Conservation (phyloP, 2,797 vertebrate genomes). For the Parambassis ranga region DNA sequence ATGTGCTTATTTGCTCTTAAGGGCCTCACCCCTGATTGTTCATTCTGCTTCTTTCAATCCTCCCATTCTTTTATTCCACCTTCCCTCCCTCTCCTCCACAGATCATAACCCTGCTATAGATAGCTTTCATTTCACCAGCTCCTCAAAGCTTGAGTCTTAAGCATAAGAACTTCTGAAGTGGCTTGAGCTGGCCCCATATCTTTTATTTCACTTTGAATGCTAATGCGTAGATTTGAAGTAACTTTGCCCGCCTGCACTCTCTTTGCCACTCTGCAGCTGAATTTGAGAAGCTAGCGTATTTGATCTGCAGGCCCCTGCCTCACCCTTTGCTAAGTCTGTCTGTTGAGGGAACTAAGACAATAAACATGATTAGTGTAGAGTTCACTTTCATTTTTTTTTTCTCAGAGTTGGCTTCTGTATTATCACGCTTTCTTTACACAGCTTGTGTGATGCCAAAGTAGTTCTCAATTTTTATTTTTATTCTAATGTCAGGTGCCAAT, state of each 20-base stretch:
- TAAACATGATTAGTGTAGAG: not conserved
- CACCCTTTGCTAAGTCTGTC: constrained; percentile 2
- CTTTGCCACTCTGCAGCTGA: constrained; percentile 13
- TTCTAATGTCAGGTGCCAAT: not conserved
- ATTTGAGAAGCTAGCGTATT: constrained; percentile 26
- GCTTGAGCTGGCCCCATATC: constrained; percentile 52
- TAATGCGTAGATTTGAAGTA: constrained; percentile 62
- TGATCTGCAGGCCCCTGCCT: constrained; percentile 22
- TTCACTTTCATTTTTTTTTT: not conserved
- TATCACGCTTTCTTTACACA: not conserved
- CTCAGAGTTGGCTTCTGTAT: not conserved
- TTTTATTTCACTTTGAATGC: constrained; percentile 66
- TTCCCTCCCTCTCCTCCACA: constrained; percentile 29
- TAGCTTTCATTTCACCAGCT: constrained; percentile 59
- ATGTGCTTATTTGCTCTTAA: constrained; percentile 57
- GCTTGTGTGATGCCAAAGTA: not conserved
- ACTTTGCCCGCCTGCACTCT: constrained; percentile 44
- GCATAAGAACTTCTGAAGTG: constrained; percentile 67
- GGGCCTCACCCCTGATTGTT: constrained; percentile 36
- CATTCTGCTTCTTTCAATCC: constrained; percentile 23
- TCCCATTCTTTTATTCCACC: constrained; percentile 20
- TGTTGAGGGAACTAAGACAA: not conserved
- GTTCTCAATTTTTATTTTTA: constrained; percentile 1
- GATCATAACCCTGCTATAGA: constrained; percentile 73
- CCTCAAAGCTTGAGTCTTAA: constrained; percentile 72